Evolutionary conservation across 2,888 invertebrate species (phyloP).

Genomic region (Pseudococcus longispinus): DNA sequence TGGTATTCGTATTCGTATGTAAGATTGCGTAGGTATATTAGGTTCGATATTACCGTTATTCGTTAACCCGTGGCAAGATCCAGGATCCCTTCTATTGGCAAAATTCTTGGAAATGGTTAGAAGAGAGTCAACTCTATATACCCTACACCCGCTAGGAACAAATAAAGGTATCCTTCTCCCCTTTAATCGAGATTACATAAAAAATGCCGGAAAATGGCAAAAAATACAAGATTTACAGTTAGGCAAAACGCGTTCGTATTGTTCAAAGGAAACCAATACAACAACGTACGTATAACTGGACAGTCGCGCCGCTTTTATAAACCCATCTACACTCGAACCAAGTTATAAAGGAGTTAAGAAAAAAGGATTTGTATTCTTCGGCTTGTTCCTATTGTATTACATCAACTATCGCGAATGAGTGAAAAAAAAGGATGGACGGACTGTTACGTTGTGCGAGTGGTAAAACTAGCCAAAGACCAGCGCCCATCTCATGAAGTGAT

Average conservation of each 20-base stretch:
- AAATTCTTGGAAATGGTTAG: not conserved
- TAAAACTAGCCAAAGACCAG: not conserved
- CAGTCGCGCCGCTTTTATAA: not conserved
- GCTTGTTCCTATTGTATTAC: not conserved
- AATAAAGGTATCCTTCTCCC: not conserved
- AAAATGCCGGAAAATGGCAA: slow-evolving; percentile 31
- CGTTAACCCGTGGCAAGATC: slow-evolving; percentile 1
- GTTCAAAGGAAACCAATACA: not conserved
- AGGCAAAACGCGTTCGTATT: not conserved
- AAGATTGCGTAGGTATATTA: not conserved
- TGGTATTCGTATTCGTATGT: not conserved
- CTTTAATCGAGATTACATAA: not conserved
- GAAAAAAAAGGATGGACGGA: not conserved
- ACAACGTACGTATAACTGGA: not conserved
- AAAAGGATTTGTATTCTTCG: not conserved
- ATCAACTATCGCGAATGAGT: not conserved
- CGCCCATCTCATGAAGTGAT: not conserved
- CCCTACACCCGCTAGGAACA: slow-evolving; percentile 19
- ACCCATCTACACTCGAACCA: not conserved
- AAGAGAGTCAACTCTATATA: not conserved
- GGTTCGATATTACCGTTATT: slow-evolving; percentile 6
- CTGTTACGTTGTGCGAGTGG: not conserved
- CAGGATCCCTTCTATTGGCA: not conserved
- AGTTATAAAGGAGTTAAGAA: not conserved
- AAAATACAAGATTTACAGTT: not conserved